Evolutionary conservation across 2,113 vertebrate species (phyloP).

Genomic region (Chrysemys picta): DNA sequence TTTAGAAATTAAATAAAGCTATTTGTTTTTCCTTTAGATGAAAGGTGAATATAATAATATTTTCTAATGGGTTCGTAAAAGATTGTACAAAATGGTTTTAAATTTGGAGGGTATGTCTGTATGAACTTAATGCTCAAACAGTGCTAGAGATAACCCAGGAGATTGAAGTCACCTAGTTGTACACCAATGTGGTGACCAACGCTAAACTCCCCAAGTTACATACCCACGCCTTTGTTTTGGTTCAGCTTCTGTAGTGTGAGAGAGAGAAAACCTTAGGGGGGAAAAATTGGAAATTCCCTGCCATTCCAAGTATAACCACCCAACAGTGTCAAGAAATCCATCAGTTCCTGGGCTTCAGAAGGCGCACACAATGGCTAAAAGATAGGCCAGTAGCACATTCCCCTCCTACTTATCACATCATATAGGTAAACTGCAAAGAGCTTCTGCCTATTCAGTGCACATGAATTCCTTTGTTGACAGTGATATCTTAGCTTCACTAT

Average conservation of each 20-base stretch:
- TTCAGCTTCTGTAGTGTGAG: neutral
- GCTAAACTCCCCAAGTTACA: neutral
- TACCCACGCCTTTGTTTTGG: neutral
- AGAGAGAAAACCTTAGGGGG: neutral
- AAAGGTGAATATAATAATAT: constrained; percentile 11
- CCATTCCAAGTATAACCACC: neutral
- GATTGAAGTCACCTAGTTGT: neutral
- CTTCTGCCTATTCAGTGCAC: accelerated
- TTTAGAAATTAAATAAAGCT: neutral
- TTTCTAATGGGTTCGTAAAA: neutral
- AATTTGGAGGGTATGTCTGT: accelerated
- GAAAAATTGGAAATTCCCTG: accelerated
- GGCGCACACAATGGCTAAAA: neutral
- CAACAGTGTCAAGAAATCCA: neutral
- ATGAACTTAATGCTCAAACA: accelerated
- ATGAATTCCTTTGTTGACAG: accelerated
- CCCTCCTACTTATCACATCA: neutral
- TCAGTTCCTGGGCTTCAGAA: neutral
- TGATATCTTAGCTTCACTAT: neutral
- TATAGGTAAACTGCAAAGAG: neutral
- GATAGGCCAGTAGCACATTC: accelerated
- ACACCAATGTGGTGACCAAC: neutral
- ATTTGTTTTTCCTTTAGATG: neutral
- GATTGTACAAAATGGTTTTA: neutral
- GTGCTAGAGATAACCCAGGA: neutral